These are phyloP conservation scores for Luffia ferchaultella DNA, from an alignment of 2,888 invertebrate species.

Conservation along the genomic window DNA sequence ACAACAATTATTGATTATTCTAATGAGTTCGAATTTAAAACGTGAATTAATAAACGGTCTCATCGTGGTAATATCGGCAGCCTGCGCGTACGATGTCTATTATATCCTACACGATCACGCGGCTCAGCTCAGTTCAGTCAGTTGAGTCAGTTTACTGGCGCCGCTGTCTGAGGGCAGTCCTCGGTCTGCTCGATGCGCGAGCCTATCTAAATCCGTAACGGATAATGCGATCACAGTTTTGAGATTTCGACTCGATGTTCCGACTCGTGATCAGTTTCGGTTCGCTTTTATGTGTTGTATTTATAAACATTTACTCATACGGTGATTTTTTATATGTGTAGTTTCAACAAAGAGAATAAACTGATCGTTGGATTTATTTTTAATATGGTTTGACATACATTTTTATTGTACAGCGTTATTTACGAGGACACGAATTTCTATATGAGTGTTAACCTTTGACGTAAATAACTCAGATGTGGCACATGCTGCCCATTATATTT, in stretches of 20 bases:
- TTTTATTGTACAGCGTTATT: no score
- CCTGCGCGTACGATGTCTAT: constrained; percentile 41
- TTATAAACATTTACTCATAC: no score
- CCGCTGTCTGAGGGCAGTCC: constrained; percentile 42
- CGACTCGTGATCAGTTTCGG: no score
- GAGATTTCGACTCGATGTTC: neutral
- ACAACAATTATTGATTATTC: constrained; percentile 45
- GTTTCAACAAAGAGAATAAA: no score
- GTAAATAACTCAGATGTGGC: no score
- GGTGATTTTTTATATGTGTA: no score
- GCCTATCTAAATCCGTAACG: constrained; percentile 6
- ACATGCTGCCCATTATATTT: no score
- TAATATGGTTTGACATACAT: no score
- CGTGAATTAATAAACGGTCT: constrained; percentile 58
- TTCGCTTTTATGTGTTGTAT: no score
- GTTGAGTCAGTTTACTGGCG: constrained; percentile 41
- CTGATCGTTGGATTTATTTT: no score
- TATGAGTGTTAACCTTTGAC: no score
- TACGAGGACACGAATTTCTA: no score
- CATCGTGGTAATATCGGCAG: constrained; percentile 31
- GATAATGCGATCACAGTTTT: constrained; percentile 1
- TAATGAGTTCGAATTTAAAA: constrained; percentile 52
- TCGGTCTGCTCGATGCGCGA: neutral
- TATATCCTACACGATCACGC: neutral
- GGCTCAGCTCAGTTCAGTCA: neutral